These are phyloP conservation scores for Dendrocincla fuliginosa DNA, from an alignment of 2,797 vertebrate species.

Conservation along the genomic window DNA sequence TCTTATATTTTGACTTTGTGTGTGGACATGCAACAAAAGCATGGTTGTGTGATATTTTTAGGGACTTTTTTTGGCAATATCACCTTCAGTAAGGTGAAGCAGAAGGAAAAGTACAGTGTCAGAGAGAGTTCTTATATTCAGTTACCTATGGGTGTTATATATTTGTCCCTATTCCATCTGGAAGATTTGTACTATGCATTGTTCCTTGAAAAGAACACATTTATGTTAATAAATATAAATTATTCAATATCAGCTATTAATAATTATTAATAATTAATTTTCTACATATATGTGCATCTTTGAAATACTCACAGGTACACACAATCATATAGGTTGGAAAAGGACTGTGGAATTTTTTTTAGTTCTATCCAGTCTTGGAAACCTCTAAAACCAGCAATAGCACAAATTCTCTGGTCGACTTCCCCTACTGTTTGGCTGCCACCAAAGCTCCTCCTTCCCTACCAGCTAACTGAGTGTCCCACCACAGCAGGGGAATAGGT, in stretches of 20 bases:
- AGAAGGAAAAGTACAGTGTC: background rate
- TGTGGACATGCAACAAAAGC: background rate
- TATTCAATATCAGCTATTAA: background rate
- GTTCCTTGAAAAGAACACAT: background rate
- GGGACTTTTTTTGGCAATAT: background rate
- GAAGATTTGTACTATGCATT: background rate
- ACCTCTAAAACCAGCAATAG: background rate
- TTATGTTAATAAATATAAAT: background rate
- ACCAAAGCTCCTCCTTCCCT: background rate
- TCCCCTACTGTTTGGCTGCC: background rate
- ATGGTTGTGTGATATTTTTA: background rate
- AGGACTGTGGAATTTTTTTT: background rate
- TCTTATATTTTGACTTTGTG: background rate
- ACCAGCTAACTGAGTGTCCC: background rate
- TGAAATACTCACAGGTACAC: background rate
- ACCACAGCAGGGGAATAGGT: background rate
- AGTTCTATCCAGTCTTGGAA: background rate
- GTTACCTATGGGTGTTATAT: background rate
- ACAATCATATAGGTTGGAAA: background rate
- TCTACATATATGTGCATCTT: background rate
- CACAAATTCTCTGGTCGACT: background rate
- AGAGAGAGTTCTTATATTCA: background rate
- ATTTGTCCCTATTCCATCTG: background rate
- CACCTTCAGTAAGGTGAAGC: background rate
- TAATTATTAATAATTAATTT: background rate